phyloP scores from a whole-genome alignment of 2,888 invertebrate species.

The Temnothorax rugatulus region DNA sequence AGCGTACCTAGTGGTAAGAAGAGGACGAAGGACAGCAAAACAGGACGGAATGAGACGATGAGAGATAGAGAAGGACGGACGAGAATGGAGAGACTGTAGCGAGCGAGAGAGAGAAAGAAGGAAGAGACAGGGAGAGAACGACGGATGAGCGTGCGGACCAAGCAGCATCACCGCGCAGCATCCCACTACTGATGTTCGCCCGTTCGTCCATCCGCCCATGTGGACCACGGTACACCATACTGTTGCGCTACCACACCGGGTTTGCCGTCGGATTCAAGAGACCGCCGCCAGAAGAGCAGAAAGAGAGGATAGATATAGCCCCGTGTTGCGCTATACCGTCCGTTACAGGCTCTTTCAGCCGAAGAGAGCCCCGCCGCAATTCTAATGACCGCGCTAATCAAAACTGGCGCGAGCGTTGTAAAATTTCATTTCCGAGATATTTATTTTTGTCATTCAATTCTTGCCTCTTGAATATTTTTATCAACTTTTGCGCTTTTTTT shows the following conservation, averaged over 20 bases:
- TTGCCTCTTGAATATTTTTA: not conserved
- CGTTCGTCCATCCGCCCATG: conserved; percentile 69
- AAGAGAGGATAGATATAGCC: conserved; percentile 45
- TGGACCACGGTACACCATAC: conserved; percentile 71
- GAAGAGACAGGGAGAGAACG: conserved; percentile 47
- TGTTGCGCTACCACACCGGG: conserved; percentile 67
- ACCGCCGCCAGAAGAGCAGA: conserved; percentile 51
- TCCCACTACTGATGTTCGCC: conserved; percentile 78
- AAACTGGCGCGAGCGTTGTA: conserved; percentile 55
- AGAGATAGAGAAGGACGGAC: conserved; percentile 53
- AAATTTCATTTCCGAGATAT: conserved; percentile 68
- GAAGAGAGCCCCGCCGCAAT: conserved; percentile 59
- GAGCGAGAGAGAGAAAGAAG: conserved; percentile 41
- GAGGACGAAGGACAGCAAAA: conserved; percentile 43
- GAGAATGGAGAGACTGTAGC: conserved; percentile 29
- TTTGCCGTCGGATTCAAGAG: conserved; percentile 42
- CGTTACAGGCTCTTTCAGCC: conserved; percentile 73
- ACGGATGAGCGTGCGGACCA: conserved; percentile 47
- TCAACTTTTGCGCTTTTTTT: not conserved
- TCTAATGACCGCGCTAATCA: conserved; percentile 59
- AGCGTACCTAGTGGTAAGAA: conserved; percentile 14
- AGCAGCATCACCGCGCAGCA: conserved; percentile 74
- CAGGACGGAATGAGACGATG: conserved; percentile 65
- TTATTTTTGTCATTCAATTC: not conserved
- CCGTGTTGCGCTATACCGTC: conserved; percentile 55